phyloP scores from a whole-genome alignment of 2,797 vertebrate species.

The Fundulus diaphanus region DNA sequence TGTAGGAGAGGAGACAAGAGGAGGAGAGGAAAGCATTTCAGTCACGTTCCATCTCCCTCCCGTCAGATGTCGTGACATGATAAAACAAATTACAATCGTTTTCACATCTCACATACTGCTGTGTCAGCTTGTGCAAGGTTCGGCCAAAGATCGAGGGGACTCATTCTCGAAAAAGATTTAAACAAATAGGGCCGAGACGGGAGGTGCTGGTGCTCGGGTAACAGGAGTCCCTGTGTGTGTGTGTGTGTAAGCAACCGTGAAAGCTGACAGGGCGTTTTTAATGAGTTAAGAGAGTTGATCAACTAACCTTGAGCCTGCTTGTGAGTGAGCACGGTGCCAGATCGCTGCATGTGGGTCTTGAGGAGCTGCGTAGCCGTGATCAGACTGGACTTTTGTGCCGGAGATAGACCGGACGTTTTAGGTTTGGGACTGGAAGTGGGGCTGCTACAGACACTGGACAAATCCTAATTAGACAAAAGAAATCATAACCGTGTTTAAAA shows the following conservation, averaged over 20 bases:
- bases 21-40: conserved; percentile 75
- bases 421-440: conserved; percentile 96
- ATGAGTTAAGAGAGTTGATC: not conserved
- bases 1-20: conserved; percentile 71
- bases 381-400: conserved; percentile 90
- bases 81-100: conserved; percentile 26
- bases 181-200: conserved; percentile 23
- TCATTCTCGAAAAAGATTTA: conserved; percentile 37
- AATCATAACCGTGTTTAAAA: not conserved
- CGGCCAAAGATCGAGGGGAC: conserved; percentile 32
- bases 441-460: conserved; percentile 97
- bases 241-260: not conserved
- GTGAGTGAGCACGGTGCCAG: conserved; percentile 88
- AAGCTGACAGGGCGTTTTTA: conserved; percentile 7
- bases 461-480: conserved; percentile 80
- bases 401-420: conserved; percentile 86
- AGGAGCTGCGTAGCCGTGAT: conserved; percentile 88
- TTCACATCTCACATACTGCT: conserved; percentile 19
- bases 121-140: conserved; percentile 16
- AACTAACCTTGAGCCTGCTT: conserved; percentile 93
- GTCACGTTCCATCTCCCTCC: conserved; percentile 64
- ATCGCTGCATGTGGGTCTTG: conserved; percentile 91
- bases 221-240: not conserved
- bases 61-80: conserved; percentile 53
- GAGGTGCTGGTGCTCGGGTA: conserved; percentile 23